A percentile compares a stretch with the other conserved stretches of the same genome.
These are phyloP conservation scores for Sardinella longiceps DNA, from an alignment of 2,797 vertebrate species.

Conservation along the genomic window DNA sequence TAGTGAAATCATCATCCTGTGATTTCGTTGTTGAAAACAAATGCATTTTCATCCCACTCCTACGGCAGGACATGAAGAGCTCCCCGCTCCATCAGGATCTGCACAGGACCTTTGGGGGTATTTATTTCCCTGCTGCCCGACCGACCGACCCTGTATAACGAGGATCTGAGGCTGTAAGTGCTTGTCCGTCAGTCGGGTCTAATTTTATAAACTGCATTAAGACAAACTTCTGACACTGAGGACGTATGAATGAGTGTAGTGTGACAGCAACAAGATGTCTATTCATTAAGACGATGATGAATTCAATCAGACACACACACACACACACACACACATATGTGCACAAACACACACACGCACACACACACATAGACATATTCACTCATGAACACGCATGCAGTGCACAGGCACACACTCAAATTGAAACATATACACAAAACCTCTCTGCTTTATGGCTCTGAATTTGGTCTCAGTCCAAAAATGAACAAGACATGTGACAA, in stretches of 20 bases:
- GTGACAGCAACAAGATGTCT: slow-evolving; percentile 21
- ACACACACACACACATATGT: neutral
- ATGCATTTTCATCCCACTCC: neutral
- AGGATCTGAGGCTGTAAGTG: neutral
- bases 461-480: neutral
- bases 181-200: neutral
- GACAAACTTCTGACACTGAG: slow-evolving; percentile 3
- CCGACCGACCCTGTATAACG: neutral
- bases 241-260: slow-evolving; percentile 2
- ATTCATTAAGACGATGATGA: slow-evolving; percentile 16
- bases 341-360: neutral
- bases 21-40: too few species aligned
- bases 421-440: neutral
- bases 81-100: neutral
- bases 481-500: neutral
- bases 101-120: neutral
- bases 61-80: neutral
- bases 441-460: neutral
- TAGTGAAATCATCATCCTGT: too few species aligned
- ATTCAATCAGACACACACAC: slow-evolving; percentile 20
- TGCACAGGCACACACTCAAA: neutral
- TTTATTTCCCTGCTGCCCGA: slow-evolving; percentile 1
- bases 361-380: neutral
- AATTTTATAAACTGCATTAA: slow-evolving; percentile 17
- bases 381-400: neutral